Evolutionary conservation across 2,113 vertebrate species (phyloP), one percentile per base, ranked within the genome.

Genomic region (Budorcas taxicolor): DNA sequence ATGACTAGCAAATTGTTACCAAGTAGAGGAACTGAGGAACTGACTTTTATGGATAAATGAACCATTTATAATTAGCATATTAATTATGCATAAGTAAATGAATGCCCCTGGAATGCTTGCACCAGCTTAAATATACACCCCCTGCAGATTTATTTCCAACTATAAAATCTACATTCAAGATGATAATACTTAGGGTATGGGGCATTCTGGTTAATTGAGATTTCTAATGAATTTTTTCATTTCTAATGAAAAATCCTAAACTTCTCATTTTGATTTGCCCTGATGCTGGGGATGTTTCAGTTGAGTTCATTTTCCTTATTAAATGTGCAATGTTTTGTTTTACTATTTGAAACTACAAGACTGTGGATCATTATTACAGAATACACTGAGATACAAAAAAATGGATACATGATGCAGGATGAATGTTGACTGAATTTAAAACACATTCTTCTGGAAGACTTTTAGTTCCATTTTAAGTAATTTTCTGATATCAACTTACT

Each of bases 31-130:
- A 57, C 36, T 93, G 7, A 89, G 67, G 53, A 88, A 82, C 6
- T 91, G 23, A 93, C 19, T 89, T 96, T 45, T 93, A 89, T 94
- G 53, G 83, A 93, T 88, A 96, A 97, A 91, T 85, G 25, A 36
- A 3, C 27, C 47, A 91, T 91, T 94, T 93, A 91, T 96, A 95
- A 93, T 96, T 96, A 96, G 50, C 71, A 89, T 95, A 67, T 91
- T 94, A 96, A 71, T 86, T 96, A 64, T 93, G 93, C 67, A 97
- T 60, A 91, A 45, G 17, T 40, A 97, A 97, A 97, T 76, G 36
- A 89, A 52, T 89, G 23, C 5, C n/a, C 36, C 12, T 62, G 8
- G 9, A 96, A 96, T 90, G 15, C 15, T 92, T 90, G 23, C 7
- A 85, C 29, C 31, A 92, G 36, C 50, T 96, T 95, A 95, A 83